Percentiles rank a stretch among this genome's conserved stretches.
These are phyloP conservation scores for Panulirus ornatus DNA, from an alignment of 1,140 invertebrate species.

Conservation along the genomic window DNA sequence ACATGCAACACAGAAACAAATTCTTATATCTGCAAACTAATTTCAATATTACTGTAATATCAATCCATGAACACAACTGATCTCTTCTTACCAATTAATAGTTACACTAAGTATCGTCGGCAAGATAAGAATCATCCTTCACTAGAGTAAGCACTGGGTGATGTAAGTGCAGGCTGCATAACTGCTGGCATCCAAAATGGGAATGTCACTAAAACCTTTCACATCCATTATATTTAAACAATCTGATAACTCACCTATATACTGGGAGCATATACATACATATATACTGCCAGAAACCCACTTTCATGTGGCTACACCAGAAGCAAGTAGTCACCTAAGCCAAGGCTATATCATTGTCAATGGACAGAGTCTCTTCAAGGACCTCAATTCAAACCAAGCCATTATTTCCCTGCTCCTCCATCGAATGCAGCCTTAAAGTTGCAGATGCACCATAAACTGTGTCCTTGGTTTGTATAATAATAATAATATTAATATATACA, in stretches of 20 bases:
- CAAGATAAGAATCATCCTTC: background rate
- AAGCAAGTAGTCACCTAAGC: no score
- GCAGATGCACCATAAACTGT: no score
- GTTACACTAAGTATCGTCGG: background rate
- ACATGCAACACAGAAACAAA: constrained; percentile 53
- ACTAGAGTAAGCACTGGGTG: background rate
- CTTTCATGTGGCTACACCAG: background rate
- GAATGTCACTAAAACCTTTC: background rate
- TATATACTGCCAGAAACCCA: no score
- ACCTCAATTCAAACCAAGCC: no score
- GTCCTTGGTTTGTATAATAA: no score
- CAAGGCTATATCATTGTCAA: no score
- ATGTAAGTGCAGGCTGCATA: background rate
- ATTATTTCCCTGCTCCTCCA: no score
- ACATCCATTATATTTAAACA: background rate
- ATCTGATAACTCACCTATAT: background rate
- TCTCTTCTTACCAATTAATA: background rate
- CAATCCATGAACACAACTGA: constrained; percentile 29
- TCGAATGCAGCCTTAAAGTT: no score
- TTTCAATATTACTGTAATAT: constrained; percentile 2
- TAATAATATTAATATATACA: no score
- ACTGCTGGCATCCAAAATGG: background rate
- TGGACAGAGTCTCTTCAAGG: no score
- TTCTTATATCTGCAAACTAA: constrained; percentile 6
- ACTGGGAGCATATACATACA: no score